Conservation (phyloP, 2,113 vertebrate genomes). For the Triplophysa dalaica region DNA sequence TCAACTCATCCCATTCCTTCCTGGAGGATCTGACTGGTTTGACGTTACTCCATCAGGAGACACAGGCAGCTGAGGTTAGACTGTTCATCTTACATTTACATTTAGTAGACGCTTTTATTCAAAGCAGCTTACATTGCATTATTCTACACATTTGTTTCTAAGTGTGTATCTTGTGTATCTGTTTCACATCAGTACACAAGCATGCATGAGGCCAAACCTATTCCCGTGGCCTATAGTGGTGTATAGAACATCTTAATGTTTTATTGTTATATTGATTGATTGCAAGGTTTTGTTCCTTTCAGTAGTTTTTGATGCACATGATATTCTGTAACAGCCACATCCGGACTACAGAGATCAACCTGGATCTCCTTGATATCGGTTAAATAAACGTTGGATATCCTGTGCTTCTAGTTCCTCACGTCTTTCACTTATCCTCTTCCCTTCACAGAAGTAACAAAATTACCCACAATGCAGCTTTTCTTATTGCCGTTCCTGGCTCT, state of each 20-base stretch:
- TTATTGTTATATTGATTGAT: too few relatives aligned
- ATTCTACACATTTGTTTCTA: too few relatives aligned
- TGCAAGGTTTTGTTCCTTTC: too few relatives aligned
- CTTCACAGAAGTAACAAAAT: not conserved
- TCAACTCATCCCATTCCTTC: constrained; percentile 99
- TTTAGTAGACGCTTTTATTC: too few relatives aligned
- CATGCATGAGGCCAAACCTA: not conserved
- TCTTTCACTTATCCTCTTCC: not conserved
- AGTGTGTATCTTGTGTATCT: not conserved
- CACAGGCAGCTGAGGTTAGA: constrained; percentile 93
- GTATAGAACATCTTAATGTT: too few relatives aligned
- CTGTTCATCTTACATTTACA: not conserved
- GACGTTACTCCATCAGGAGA: constrained; percentile 94
- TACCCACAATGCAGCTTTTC: not conserved
- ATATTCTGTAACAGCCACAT: too few relatives aligned
- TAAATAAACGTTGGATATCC: too few relatives aligned
- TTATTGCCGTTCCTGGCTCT: constrained; percentile 13
- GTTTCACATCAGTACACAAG: not conserved
- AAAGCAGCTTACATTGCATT: too few relatives aligned
- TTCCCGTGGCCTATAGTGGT: not conserved
- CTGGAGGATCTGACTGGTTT: constrained; percentile 96
- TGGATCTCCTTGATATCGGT: too few relatives aligned
- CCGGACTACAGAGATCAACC: too few relatives aligned
- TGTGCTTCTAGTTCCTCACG: too few relatives aligned
- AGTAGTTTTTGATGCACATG: too few relatives aligned